Percentiles rank a stretch among this genome's conserved stretches.
These are phyloP conservation scores for Stegodyphus dumicola DNA, from an alignment of 1,140 invertebrate genomes.

Conservation along the genomic window DNA sequence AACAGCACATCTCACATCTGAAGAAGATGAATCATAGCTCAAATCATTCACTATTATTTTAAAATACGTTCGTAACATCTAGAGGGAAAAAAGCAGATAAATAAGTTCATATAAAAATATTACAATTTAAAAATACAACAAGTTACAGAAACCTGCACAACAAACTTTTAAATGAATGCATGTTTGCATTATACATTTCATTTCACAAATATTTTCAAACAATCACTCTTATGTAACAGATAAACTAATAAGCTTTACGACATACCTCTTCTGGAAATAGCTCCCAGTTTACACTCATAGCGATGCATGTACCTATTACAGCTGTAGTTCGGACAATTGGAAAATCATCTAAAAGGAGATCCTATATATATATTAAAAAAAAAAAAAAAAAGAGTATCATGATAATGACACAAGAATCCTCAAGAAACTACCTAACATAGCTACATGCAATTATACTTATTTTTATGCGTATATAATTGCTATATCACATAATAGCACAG, in stretches of 20 bases:
- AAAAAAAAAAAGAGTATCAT: too few relatives aligned
- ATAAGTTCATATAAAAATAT: not conserved
- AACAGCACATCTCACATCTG: slow-evolving; percentile 37
- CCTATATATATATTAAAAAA: slow-evolving; percentile 22
- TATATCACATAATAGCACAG: too few relatives aligned
- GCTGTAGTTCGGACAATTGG: slow-evolving; percentile 13
- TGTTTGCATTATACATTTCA: too few relatives aligned
- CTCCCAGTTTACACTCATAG: slow-evolving; percentile 47
- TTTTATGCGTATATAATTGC: too few relatives aligned
- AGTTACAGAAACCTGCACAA: too few relatives aligned
- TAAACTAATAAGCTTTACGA: too few relatives aligned
- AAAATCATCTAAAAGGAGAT: slow-evolving; percentile 24
- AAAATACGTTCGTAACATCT: slow-evolving; percentile 43
- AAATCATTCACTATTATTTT: slow-evolving; percentile 28
- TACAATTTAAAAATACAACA: too few relatives aligned
- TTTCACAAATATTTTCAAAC: too few relatives aligned
- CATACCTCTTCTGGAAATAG: slow-evolving; percentile 32
- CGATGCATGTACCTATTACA: slow-evolving; percentile 21
- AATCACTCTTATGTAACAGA: too few relatives aligned
- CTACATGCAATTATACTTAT: too few relatives aligned
- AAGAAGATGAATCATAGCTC: slow-evolving; percentile 34
- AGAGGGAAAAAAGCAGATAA: not conserved
- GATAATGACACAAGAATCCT: not conserved
- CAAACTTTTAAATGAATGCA: too few relatives aligned
- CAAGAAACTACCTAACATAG: not conserved